Evolutionary conservation across 2,113 vertebrate genomes (phyloP).

Genomic region (Ramphastos sulfuratus): DNA sequence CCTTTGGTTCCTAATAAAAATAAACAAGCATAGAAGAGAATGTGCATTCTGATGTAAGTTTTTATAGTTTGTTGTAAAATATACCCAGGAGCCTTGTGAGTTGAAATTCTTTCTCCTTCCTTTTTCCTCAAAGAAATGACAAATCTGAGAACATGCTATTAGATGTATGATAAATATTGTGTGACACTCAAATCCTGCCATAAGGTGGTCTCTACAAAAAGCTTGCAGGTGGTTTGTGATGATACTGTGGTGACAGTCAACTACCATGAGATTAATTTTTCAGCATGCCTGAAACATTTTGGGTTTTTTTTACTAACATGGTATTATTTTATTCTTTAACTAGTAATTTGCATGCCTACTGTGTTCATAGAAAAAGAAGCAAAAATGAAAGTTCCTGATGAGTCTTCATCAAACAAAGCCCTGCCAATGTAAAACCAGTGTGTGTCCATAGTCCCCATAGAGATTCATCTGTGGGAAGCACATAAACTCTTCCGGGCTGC

Average conservation of each 20-base stretch:
- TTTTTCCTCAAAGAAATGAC: too few species aligned
- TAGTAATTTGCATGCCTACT: background rate
- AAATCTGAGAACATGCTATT: background rate
- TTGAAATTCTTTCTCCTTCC: too few species aligned
- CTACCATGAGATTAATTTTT: background rate
- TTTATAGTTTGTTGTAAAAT: background rate
- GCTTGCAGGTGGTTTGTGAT: background rate
- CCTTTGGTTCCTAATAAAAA: background rate
- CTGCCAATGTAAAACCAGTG: background rate
- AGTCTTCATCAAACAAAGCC: background rate
- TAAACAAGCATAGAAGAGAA: background rate
- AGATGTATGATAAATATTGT: background rate
- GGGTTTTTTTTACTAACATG: background rate
- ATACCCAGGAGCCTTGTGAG: background rate
- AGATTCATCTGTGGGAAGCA: background rate
- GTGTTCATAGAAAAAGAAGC: background rate
- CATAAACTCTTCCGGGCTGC: background rate
- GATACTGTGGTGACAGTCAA: background rate
- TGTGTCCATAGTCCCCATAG: too few species aligned
- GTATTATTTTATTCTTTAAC: background rate
- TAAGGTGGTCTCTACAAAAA: background rate
- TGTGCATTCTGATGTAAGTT: background rate
- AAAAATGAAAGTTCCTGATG: background rate
- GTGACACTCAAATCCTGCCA: background rate
- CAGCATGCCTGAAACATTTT: background rate